Base-by-base conservation (phyloP, 2,113 vertebrate species). In the Ivindomyrus marchei region DNA sequence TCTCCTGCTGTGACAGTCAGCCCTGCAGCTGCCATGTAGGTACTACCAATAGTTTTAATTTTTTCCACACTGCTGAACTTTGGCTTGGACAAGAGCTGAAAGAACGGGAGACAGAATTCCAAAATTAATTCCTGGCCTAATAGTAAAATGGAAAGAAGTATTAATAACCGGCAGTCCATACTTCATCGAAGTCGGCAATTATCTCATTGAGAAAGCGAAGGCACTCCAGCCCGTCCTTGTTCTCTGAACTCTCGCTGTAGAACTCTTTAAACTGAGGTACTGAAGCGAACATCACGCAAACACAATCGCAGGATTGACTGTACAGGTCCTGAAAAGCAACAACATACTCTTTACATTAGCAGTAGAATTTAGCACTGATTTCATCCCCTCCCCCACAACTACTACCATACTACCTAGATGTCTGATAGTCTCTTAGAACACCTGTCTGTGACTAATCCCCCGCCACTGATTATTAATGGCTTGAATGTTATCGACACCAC, bases 241-340 rank as follows among this genome's bases (percentile, higher is more conserved):
- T 98, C 90, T 94, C 94, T 42, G 94, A 96, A 91, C 95, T 97
- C 92, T 98, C 97, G 0, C 92, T 97, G 93, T 98, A 98, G 89
- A 98, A 98, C 91, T 98, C 97, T 91, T 98, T 98, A 89, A 98
- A 98, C 92, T 98, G 95, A 0, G 97, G 97, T 89, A 98, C 95
- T 0, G 97, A 98, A 85, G 97, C 97, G 13, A 98, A 98, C 94
- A 98, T 96, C 90, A 98, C 96, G 3, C 97, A 98, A 88, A 98
- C 97, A 3, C 95, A 95, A 85, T 97, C 96, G 1, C 97, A 97
- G 0, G 97, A 98, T 92, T 97, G 96, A 90, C 97, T 96, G 95
- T 98, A 98, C 91, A 98, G 95, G 91, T 98, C 97, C 97, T 98
- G 94, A 52, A 92, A 91, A 4, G 27, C 90, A 52, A 24, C 47